Evolutionary conservation across 2,113 vertebrate genomes (phyloP).

Genomic region (Gadus chalcogrammus): DNA sequence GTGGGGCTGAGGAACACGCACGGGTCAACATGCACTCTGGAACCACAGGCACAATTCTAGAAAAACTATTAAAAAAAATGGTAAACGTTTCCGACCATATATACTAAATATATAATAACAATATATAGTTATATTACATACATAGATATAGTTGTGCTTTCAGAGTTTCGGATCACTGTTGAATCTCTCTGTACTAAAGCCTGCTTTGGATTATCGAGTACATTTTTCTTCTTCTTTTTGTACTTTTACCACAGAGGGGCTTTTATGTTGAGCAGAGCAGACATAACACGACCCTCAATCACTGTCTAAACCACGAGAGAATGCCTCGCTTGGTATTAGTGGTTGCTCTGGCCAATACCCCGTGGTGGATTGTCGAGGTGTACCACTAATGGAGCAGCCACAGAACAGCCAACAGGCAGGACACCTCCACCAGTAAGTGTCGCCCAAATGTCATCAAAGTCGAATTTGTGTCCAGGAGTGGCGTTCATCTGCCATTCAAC

Average conservation of each 20-base stretch:
- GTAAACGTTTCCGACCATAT: too few relatives aligned
- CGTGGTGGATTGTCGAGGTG: constrained; percentile 61
- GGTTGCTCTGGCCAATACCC: constrained; percentile 48
- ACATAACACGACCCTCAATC: constrained; percentile 53
- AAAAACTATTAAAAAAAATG: too few relatives aligned
- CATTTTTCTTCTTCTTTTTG: constrained; percentile 45
- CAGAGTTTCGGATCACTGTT: constrained; percentile 34
- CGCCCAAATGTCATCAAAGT: too few relatives aligned
- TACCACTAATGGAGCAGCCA: constrained; percentile 41
- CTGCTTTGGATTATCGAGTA: constrained; percentile 26
- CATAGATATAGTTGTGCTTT: constrained; percentile 25
- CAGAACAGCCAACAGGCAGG: neutral
- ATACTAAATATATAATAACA: too few relatives aligned
- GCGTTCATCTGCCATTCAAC: too few relatives aligned
- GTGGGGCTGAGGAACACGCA: constrained; percentile 32
- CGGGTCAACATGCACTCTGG: constrained; percentile 54
- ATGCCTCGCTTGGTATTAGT: constrained; percentile 21
- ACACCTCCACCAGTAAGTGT: too few relatives aligned
- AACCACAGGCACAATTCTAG: constrained; percentile 21
- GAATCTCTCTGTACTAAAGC: constrained; percentile 48
- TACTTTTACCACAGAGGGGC: constrained; percentile 46
- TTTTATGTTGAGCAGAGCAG: constrained; percentile 54
- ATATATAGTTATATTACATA: too few relatives aligned
- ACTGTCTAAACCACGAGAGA: constrained; percentile 45
- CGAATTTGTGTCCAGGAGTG: too few relatives aligned